A percentile compares a stretch with the other conserved stretches of the same genome.
These are phyloP conservation scores for Spodoptera littoralis DNA, from an alignment of 2,888 invertebrate genomes.

Conservation along the genomic window DNA sequence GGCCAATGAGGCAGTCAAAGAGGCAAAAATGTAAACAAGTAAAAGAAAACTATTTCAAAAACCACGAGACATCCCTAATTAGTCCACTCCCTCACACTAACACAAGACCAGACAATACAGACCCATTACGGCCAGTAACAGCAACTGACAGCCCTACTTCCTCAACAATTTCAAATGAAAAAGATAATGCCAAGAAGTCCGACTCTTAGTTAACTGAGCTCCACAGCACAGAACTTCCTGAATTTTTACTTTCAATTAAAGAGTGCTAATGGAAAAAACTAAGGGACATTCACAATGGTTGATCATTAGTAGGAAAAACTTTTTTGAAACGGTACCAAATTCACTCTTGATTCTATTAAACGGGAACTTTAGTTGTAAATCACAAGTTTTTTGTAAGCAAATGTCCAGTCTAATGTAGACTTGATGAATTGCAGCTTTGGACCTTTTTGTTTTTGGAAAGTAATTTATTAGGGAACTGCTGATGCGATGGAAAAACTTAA, in stretches of 20 bases:
- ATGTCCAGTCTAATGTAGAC: conserved; percentile 64
- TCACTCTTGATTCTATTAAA: conserved; percentile 75
- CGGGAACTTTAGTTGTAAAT: conserved; percentile 67
- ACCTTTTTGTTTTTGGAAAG: conserved; percentile 48
- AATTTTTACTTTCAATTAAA: conserved; percentile 70
- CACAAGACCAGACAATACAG: conserved; percentile 12
- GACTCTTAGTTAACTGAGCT: conserved; percentile 58
- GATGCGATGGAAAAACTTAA: conserved; percentile 22
- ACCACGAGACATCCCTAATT: conserved; percentile 21
- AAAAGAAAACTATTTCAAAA: neutral
- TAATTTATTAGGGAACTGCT: conserved; percentile 40
- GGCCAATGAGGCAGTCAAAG: no score
- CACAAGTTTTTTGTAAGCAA: conserved; percentile 63
- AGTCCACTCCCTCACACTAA: conserved; percentile 8
- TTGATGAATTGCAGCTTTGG: conserved; percentile 54
- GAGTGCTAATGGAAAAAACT: conserved; percentile 72
- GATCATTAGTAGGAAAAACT: conserved; percentile 71
- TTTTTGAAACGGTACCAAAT: conserved; percentile 75
- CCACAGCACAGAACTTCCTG: conserved; percentile 54
- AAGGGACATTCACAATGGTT: conserved; percentile 69
- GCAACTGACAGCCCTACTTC: conserved; percentile 36
- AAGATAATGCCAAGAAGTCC: conserved; percentile 53
- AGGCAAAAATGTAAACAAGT: no score
- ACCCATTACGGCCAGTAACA: conserved; percentile 23
- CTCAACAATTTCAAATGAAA: conserved; percentile 49